Evolutionary conservation across 2,797 vertebrate genomes (phyloP).

Genomic region (Erithacus rubecula): DNA sequence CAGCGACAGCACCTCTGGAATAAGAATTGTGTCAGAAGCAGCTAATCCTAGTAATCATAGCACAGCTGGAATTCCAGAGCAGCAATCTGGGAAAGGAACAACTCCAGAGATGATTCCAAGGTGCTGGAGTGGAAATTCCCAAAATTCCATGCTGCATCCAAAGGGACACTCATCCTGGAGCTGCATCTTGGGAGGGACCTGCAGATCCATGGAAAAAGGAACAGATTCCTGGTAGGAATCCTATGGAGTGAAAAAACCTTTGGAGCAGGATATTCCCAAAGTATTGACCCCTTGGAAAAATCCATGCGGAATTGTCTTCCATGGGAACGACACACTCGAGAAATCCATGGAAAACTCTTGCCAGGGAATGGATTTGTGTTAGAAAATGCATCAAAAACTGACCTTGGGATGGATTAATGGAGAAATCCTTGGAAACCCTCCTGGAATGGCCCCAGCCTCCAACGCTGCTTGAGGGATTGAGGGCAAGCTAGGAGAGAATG

Average conservation of each 20-base stretch:
- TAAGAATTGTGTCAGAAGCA: fast-evolving
- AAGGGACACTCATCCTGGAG: neutral
- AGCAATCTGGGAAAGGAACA: fast-evolving
- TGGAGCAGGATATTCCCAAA: too few relatives aligned
- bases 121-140: neutral
- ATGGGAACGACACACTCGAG: too few relatives aligned
- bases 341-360: too few relatives aligned
- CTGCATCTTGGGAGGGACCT: neutral
- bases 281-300: too few relatives aligned
- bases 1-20: fast-evolving
- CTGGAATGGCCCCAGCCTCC: neutral
- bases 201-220: neutral
- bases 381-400: neutral
- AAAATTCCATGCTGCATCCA: fast-evolving
- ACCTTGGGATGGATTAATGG: too few relatives aligned
- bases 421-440: neutral
- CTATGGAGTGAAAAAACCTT: too few relatives aligned
- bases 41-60: too few relatives aligned
- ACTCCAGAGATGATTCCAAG: neutral
- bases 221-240: too few relatives aligned
- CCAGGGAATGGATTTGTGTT: too few relatives aligned
- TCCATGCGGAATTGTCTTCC: too few relatives aligned
- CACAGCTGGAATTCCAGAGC: neutral
- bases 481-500: neutral
- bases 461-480: neutral